These are phyloP conservation scores for Diarsia mendica DNA, from an alignment of 2,888 invertebrate species.

Conservation along the genomic window DNA sequence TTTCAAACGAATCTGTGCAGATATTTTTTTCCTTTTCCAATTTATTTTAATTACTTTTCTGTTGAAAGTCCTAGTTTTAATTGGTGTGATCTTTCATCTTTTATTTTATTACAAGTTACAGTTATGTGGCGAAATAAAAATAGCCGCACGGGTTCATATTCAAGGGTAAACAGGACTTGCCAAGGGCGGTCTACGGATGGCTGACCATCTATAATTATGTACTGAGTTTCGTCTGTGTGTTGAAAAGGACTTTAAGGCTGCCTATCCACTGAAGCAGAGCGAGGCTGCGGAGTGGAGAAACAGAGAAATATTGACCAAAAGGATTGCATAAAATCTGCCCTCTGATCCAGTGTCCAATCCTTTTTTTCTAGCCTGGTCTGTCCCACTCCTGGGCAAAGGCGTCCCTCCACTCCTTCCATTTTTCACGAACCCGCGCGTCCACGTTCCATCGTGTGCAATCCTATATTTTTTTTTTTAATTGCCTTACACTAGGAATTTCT, in stretches of 20 bases:
- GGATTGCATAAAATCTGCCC: too few species aligned
- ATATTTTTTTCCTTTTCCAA: conserved; percentile 16
- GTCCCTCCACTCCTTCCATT: too few species aligned
- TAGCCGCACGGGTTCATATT: not conserved
- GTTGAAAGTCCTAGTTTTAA: not conserved
- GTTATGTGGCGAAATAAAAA: not conserved
- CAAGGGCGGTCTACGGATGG: not conserved
- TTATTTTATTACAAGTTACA: not conserved
- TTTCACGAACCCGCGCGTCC: too few species aligned
- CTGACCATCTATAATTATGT: not conserved
- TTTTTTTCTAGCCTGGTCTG: too few species aligned
- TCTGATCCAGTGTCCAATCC: too few species aligned
- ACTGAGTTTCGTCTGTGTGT: not conserved
- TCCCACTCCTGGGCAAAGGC: too few species aligned
- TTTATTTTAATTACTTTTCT: conserved; percentile 45
- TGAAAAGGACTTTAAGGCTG: not conserved
- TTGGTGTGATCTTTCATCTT: not conserved
- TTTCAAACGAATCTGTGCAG: conserved; percentile 16
- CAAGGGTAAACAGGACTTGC: not conserved
- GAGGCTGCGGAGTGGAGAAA: too few species aligned
- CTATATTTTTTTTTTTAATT: too few species aligned
- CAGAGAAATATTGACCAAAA: too few species aligned
- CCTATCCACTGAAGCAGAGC: too few species aligned
- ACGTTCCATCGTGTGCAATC: too few species aligned
- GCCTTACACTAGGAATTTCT: too few species aligned